A percentile compares a stretch with the other conserved stretches of the same genome.
phyloP scores from a whole-genome alignment of 1,140 invertebrate genomes.

The Chironomus striatipennis region DNA sequence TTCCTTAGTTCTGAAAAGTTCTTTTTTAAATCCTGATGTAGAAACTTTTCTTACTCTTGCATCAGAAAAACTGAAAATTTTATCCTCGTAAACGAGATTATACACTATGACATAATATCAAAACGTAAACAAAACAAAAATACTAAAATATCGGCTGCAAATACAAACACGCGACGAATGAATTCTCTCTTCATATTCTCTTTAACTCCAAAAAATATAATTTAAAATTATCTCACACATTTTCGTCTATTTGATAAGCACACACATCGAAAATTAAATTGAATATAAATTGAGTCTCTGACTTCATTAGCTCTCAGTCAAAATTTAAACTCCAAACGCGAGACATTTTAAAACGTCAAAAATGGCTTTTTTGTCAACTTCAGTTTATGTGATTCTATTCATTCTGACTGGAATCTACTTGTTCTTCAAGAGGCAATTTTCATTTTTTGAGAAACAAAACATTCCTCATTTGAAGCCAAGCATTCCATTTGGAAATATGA shows the following conservation, averaged over 20 bases:
- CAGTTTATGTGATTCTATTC: neutral
- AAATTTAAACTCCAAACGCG: neutral
- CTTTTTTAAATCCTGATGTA: too few relatives aligned
- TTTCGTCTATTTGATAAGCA: too few relatives aligned
- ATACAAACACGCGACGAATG: too few relatives aligned
- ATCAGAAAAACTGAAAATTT: too few relatives aligned
- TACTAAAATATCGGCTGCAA: neutral
- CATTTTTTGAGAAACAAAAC: conserved; percentile 42
- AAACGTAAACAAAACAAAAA: neutral
- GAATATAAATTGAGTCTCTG: neutral
- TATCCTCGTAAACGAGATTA: too few relatives aligned
- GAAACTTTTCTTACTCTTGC: too few relatives aligned
- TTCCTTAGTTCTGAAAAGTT: too few relatives aligned
- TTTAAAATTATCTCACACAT: too few relatives aligned
- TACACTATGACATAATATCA: too few relatives aligned
- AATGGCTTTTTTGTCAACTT: neutral
- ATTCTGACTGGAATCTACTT: neutral
- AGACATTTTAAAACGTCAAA: neutral
- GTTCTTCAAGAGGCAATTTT: conserved; percentile 1
- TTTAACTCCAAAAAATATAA: too few relatives aligned
- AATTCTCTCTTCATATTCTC: too few relatives aligned
- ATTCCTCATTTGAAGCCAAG: conserved; percentile 36
- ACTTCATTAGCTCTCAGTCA: neutral
- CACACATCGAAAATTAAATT: neutral
- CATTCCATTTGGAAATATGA: conserved; percentile 37